Evolutionary conservation across 2,888 invertebrate genomes (phyloP), one percentile per base, ranked within the genome.

Genomic region (Eudemis profundana): DNA sequence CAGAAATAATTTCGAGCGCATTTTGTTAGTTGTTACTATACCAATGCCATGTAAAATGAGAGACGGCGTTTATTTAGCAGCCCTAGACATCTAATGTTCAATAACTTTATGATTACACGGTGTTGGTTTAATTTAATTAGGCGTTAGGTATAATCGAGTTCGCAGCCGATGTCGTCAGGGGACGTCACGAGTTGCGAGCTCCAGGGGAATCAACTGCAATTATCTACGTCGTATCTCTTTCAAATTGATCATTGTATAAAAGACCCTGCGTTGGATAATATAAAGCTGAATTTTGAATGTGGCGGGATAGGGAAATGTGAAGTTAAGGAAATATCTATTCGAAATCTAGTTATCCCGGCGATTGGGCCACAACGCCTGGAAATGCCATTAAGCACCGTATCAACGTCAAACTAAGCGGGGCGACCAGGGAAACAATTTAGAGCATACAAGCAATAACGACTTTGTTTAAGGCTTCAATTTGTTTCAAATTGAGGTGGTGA

Each of bases 271-370:
- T 3, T 10, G 7, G 0, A n/a, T 7, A 5, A 14, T 3, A 5
- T 14, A 29, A 29, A 56, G 29, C n/a, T 3, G 2, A 17, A 0
- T 29, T 56, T 42, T 3, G n/a, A 8, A 7, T 38, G 5, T 27
- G 4, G 3, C 2, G 17, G 12, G n/a, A 8, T 29, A 56, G 17
- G 54, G 23, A 54, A 27, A 44, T 44, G 19, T 19, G 42, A n/a
- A 44, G 29, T 29, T 42, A 44, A 27, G n/a, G 29, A 5, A 29
- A 29, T 29, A 56, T 42, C 19, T 27, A 56, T 15, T 4, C 12
- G 17, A 78, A 89, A 89, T 84, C 84, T 78, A 84, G 85, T 89
- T 88, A 88, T 78, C 80, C 76, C 78, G 80, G 83, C 85, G 86
- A 89, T 87, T 86, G 87, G 83, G 75, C 81, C 84, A 83, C 85